Evolutionary conservation across 2,888 invertebrate genomes (phyloP), one percentile per base, ranked within the genome.

Genomic region (Dicranocentrus wangi): DNA sequence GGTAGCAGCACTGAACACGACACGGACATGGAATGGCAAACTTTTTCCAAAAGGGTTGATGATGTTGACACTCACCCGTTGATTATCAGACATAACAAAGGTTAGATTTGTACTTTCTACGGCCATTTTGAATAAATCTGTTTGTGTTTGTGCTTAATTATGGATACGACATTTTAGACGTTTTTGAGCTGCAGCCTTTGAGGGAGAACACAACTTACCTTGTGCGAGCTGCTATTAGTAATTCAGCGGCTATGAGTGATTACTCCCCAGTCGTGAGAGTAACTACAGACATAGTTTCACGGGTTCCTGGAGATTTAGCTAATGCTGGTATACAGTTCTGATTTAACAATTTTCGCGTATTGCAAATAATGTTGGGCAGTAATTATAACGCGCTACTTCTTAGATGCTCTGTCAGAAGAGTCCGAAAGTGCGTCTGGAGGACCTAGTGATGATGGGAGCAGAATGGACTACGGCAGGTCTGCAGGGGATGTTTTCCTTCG

Each of bases 231-330:
- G 77, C 77, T 21, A 51, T 77, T 1, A 39, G 42, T 1, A 77
- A 77, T 51, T 60, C 53, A 28, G 77, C 77, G n/a, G 68, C 77
- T 2, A 39, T 69, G 42, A 77, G 77, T 15, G 69, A 77, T 25
- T 77, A 61, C 23, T 77, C 77, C 21, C 15, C 47, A 23, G 19
- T 69, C 1, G 43, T 77, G 1, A 60, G 69, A 61, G 43, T 77
- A 7, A 77, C 68, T n/a, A 77, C 77, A 17, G 77, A 77, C n/a
- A 25, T 17, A 17, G n/a, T 42, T 39, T 13, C 5, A 39, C 39
- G 7, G 13, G 39, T 39, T 39, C 13, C 39, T 13, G 13, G 7
- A 5, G 39, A 39, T 13, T 8, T 5, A 8, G 39, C 7, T 39
- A 39, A 39, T 39, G 13, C 13, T 39, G 39, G 13, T 39, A 39